phyloP scores from a whole-genome alignment of 2,888 invertebrate species.

The Tanytarsus gracilentus region DNA sequence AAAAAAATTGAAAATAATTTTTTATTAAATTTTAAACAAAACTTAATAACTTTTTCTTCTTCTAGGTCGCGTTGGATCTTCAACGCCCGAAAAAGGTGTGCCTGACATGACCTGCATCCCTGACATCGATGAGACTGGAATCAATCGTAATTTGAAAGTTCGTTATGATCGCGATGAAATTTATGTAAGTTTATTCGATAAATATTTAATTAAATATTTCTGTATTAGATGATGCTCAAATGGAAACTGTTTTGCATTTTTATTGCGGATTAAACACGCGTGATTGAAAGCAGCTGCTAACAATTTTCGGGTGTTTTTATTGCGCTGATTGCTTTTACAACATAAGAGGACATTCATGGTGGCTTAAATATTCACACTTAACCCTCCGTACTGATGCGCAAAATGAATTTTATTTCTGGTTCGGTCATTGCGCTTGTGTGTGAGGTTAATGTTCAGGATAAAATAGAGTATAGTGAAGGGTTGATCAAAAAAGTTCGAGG shows the following conservation, averaged over 20 bases:
- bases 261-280: conserved; percentile 4
- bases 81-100: conserved; percentile 57
- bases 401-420: neutral
- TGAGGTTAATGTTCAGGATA: neutral
- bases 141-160: conserved; percentile 75
- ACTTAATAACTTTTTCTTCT: conserved; percentile 30
- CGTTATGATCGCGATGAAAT: conserved; percentile 76
- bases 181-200: conserved; percentile 71
- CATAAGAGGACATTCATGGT: conserved; percentile 3
- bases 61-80: conserved; percentile 36
- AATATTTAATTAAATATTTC: neutral
- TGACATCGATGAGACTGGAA: conserved; percentile 79
- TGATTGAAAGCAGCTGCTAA: neutral
- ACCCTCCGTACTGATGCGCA: neutral
- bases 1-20: too few relatives aligned
- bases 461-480: neutral
- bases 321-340: neutral
- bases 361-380: conserved; percentile 20
- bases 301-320: too few relatives aligned
- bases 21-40: too few relatives aligned
- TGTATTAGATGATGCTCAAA: neutral
- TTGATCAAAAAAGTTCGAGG: too few relatives aligned
- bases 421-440: conserved; percentile 17
- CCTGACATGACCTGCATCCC: conserved; percentile 88
- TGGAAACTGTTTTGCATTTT: conserved; percentile 4